Evolutionary conservation across 2,888 invertebrate genomes (phyloP).

Genomic region (Drosophila robusta): DNA sequence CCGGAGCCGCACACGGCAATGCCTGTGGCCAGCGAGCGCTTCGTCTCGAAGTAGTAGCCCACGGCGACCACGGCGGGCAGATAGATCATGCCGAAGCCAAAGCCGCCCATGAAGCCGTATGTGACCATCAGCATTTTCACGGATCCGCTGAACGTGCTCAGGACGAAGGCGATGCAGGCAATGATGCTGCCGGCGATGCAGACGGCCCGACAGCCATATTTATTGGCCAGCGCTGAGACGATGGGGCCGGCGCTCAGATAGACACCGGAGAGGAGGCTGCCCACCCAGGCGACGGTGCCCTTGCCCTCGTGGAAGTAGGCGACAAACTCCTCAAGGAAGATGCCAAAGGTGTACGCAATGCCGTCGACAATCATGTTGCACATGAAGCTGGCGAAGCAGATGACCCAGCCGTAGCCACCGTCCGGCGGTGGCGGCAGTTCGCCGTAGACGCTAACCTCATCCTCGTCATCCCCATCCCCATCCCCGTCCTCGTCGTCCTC

Average conservation of each 20-base stretch:
- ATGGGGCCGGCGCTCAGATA: conserved; percentile 98
- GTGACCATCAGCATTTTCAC: conserved; percentile 96
- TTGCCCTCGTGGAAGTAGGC: conserved; percentile 93
- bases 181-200: conserved; percentile 96
- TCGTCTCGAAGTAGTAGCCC: conserved; percentile 98
- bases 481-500: conserved; percentile 83
- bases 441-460: conserved; percentile 89
- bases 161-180: conserved; percentile 93
- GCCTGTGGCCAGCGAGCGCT: conserved; percentile 96
- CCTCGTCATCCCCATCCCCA: conserved; percentile 87
- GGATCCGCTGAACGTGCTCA: conserved; percentile 94
- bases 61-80: conserved; percentile 98
- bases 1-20: conserved; percentile 98
- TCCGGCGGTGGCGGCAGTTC: conserved; percentile 95
- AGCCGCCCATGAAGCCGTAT: conserved; percentile 96
- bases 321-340: conserved; percentile 93
- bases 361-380: conserved; percentile 99
- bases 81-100: conserved; percentile 97
- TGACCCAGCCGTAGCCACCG: conserved; percentile 96
- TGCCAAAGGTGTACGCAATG: conserved; percentile 99
- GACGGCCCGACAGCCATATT: conserved; percentile 96
- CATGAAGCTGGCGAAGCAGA: conserved; percentile 98
- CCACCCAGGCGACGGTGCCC: conserved; percentile 96
- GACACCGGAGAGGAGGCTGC: conserved; percentile 97
- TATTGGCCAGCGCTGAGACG: conserved; percentile 97